Evolutionary conservation across 1,140 invertebrate genomes (phyloP).

Genomic region (Forficula auricularia): DNA sequence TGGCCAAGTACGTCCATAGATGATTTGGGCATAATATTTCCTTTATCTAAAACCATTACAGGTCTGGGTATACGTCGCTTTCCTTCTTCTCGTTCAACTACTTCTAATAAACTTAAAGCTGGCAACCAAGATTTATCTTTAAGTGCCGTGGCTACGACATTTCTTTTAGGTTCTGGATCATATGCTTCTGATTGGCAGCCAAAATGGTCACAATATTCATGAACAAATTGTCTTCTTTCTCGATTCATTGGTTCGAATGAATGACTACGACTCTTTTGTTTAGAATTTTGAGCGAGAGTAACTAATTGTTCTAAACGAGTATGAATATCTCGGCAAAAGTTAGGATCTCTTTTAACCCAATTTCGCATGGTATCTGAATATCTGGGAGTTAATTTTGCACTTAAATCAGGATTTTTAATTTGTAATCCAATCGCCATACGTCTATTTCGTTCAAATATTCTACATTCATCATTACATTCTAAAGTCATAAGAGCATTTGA

Average conservation of each 20-base stretch:
- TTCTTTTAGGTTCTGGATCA: conserved; percentile 85
- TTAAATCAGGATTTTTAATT: conserved; percentile 73
- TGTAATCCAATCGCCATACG: conserved; percentile 75
- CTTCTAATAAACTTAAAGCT: conserved; percentile 63
- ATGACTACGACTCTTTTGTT: conserved; percentile 67
- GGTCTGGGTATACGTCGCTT: conserved; percentile 47
- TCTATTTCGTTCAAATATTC: conserved; percentile 66
- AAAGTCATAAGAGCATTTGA: conserved; percentile 23
- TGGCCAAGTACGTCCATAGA: too few relatives aligned
- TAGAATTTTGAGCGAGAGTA: conserved; percentile 36
- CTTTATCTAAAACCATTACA: neutral
- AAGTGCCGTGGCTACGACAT: conserved; percentile 79
- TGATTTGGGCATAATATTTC: too few relatives aligned
- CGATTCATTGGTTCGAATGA: conserved; percentile 86
- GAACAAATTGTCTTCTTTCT: conserved; percentile 74
- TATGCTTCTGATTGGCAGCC: conserved; percentile 83
- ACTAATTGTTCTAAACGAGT: conserved; percentile 72
- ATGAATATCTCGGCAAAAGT: conserved; percentile 68
- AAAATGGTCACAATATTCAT: conserved; percentile 88
- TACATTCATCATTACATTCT: conserved; percentile 86
- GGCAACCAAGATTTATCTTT: conserved; percentile 72
- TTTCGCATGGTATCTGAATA: conserved; percentile 78
- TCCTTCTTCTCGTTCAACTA: conserved; percentile 57
- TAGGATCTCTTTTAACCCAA: conserved; percentile 63
- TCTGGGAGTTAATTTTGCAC: conserved; percentile 54